Conservation (phyloP, 2,113 vertebrate species). For the Phrynocephalus versicolor region DNA sequence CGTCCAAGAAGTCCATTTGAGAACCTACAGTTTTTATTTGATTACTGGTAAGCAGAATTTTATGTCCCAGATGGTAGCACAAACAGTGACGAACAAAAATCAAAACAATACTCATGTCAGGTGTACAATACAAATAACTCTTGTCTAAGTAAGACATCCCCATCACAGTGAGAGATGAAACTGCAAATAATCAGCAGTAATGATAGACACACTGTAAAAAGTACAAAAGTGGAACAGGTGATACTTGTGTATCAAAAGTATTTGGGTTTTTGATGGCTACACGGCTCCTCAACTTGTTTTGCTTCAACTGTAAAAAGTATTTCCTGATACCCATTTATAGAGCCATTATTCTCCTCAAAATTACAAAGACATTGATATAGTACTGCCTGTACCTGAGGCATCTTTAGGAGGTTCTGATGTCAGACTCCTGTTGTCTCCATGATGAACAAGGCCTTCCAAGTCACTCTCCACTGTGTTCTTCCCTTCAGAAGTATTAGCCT, state of each 20-base stretch:
- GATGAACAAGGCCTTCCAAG: constrained; percentile 76
- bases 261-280: too few species aligned
- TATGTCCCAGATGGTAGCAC: too few species aligned
- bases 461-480: constrained; percentile 77
- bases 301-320: constrained; percentile 42
- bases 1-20: too few species aligned
- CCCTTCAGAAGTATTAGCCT: constrained; percentile 80
- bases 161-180: constrained; percentile 72
- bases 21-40: too few species aligned
- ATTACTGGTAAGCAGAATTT: too few species aligned
- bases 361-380: constrained; percentile 76
- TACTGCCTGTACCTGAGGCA: constrained; percentile 86
- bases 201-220: constrained; percentile 27
- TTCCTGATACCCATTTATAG: constrained; percentile 63
- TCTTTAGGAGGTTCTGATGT: constrained; percentile 77
- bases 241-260: too few species aligned
- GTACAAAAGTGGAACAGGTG: too few species aligned
- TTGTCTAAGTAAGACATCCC: constrained; percentile 71
- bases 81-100: too few species aligned
- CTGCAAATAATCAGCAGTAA: constrained; percentile 72
- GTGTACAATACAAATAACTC: constrained; percentile 67
- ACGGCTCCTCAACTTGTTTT: too few species aligned
- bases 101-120: constrained; percentile 35
- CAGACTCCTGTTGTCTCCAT: constrained; percentile 79
- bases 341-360: constrained; percentile 69